Percentiles rank a stretch among this genome's conserved stretches.
Evolutionary conservation across 35 echinoderm and acorn worm species (phyloP).

Genomic region (Antedon bifida): DNA sequence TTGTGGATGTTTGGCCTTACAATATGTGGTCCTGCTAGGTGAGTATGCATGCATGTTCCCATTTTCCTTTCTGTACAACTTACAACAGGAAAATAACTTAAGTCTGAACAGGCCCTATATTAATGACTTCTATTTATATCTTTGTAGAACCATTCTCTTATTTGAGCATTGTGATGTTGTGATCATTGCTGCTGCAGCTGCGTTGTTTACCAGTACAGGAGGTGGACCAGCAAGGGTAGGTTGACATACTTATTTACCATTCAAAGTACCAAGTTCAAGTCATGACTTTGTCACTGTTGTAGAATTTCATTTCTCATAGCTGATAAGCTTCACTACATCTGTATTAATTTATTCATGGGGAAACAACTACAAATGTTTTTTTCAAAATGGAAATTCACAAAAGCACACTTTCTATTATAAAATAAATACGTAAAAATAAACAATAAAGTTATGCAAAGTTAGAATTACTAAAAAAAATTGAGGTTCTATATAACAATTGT

Average conservation of each 20-base stretch:
- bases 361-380: no score
- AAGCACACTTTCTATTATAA: no score
- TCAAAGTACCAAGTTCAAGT: background rate
- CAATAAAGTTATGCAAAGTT: no score
- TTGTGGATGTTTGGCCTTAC: slow-evolving; percentile 93
- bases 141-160: slow-evolving; percentile 53
- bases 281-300: background rate
- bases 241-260: no score
- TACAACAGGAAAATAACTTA: no score
- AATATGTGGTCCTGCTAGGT: slow-evolving; percentile 88
- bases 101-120: no score
- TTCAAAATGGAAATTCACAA: no score
- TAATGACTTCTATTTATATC: background rate
- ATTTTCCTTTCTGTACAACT: no score
- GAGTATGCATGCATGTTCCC: background rate
- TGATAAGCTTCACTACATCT: background rate
- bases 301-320: background rate
- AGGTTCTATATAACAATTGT: no score
- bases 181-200: slow-evolving; percentile 44
- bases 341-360: no score
- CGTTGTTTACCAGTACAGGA: slow-evolving; percentile 66
- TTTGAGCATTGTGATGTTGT: slow-evolving; percentile 96
- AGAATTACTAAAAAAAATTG: no score
- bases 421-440: no score
- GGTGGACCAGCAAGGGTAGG: slow-evolving; percentile 65